phyloP scores from a whole-genome alignment of 2,797 vertebrate species.

The Eulemur albifrons region DNA sequence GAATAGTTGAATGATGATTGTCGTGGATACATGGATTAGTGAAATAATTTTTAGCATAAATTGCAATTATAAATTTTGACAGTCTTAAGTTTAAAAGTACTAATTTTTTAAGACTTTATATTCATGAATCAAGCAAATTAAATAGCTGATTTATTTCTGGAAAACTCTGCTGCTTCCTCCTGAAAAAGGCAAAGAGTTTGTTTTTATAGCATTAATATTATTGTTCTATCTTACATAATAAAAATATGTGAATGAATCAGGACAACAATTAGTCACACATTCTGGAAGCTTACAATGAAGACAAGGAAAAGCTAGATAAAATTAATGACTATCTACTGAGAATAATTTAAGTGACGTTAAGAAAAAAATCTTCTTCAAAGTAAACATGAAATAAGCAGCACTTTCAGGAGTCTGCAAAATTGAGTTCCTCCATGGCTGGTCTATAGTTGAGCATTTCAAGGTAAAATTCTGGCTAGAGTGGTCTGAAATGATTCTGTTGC shows the following conservation, averaged over 20 bases:
- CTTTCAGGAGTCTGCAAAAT: not conserved
- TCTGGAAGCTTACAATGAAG: not conserved
- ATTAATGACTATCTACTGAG: not conserved
- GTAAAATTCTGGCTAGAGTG: not conserved
- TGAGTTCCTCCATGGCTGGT: not conserved
- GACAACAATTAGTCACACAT: not conserved
- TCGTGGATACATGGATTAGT: not conserved
- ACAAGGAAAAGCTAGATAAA: not conserved
- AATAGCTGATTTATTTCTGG: not conserved
- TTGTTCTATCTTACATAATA: not conserved
- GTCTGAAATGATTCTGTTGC: not conserved
- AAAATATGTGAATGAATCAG: not conserved
- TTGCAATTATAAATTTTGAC: not conserved
- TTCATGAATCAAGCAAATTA: not conserved
- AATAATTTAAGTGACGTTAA: not conserved
- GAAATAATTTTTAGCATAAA: not conserved
- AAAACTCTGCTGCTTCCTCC: not conserved
- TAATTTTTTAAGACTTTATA: not conserved
- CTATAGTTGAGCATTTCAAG: not conserved
- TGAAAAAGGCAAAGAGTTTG: not conserved
- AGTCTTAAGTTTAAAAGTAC: not conserved
- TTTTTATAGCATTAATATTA: not conserved
- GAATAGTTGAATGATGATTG: not conserved
- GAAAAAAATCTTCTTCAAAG: not conserved
- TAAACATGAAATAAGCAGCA: not conserved